These are phyloP conservation scores for Subacronicta megacephala DNA, from an alignment of 2,888 invertebrate genomes.

Conservation along the genomic window DNA sequence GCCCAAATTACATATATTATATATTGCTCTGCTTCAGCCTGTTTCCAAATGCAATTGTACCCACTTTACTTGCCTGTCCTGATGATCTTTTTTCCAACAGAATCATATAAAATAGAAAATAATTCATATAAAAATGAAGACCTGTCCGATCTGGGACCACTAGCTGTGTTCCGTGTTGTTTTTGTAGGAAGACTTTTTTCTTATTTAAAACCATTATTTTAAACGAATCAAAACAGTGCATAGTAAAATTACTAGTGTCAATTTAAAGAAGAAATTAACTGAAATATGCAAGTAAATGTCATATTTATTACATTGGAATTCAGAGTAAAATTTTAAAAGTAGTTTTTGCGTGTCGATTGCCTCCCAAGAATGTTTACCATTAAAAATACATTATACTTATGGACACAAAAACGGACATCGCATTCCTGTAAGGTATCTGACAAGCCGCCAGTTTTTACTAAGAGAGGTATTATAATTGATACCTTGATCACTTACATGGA, in stretches of 20 bases:
- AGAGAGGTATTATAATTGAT: slow-evolving; percentile 48
- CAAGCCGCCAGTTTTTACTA: slow-evolving; percentile 39
- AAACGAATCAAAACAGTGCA: background rate
- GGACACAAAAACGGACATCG: slow-evolving; percentile 41
- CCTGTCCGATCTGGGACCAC: too few relatives aligned
- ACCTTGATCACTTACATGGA: slow-evolving; percentile 42
- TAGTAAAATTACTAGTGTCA: background rate
- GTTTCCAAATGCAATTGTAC: too few relatives aligned
- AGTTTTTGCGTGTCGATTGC: slow-evolving; percentile 47
- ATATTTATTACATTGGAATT: slow-evolving; percentile 41
- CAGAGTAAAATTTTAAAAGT: slow-evolving; percentile 23
- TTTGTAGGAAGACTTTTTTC: too few relatives aligned
- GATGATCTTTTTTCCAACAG: too few relatives aligned
- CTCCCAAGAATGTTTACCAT: slow-evolving; percentile 51
- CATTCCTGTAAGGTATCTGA: slow-evolving; percentile 48
- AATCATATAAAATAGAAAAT: too few relatives aligned
- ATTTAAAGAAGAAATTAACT: background rate
- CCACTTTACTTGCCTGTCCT: too few relatives aligned
- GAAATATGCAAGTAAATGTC: slow-evolving; percentile 19
- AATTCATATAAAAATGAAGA: too few relatives aligned
- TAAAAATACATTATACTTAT: slow-evolving; percentile 52
- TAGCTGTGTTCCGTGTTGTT: too few relatives aligned
- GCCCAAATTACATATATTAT: too few relatives aligned
- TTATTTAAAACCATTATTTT: too few relatives aligned
- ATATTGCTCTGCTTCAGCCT: too few relatives aligned